A percentile compares a stretch with the other conserved stretches of the same genome.
phyloP scores from a whole-genome alignment of 2,113 vertebrate genomes.

The Tetraodon nigroviridis region DNA sequence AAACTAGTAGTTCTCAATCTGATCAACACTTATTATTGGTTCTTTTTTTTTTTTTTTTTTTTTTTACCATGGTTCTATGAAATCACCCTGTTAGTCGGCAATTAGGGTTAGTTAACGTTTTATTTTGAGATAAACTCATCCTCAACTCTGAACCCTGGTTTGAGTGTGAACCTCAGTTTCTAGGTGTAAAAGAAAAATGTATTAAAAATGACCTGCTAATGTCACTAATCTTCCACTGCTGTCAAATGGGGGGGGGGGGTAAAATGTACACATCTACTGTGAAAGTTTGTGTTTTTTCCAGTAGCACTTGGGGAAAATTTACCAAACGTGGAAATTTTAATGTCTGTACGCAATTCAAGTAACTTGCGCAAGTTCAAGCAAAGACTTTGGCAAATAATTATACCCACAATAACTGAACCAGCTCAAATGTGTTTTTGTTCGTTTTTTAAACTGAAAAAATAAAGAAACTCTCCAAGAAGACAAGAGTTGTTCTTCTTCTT shows the following conservation, averaged over 20 bases:
- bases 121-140: not conserved
- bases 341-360: conserved; percentile 24
- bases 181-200: not conserved
- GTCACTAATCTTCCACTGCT: not conserved
- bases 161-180: conserved; percentile 1
- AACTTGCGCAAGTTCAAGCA: no score
- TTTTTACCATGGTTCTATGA: no score
- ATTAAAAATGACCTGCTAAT: conserved; percentile 10
- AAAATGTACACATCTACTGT: conserved; percentile 23
- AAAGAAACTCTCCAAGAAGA: conserved; percentile 45
- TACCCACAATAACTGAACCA: no score
- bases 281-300: conserved; percentile 21
- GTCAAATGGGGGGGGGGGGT: not conserved
- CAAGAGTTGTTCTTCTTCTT: not conserved
- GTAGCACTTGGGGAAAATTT: conserved; percentile 30
- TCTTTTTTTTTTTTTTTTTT: no score
- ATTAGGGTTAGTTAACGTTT: not conserved
- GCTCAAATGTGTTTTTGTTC: conserved; percentile 38
- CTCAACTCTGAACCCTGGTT: not conserved
- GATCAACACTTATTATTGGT: no score
- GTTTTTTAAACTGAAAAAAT: conserved; percentile 65
- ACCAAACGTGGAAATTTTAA: conserved; percentile 42
- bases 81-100: no score
- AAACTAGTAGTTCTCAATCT: no score
- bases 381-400: no score